phyloP scores from a whole-genome alignment of 2,888 invertebrate species.

The Cactoblastis cactorum region DNA sequence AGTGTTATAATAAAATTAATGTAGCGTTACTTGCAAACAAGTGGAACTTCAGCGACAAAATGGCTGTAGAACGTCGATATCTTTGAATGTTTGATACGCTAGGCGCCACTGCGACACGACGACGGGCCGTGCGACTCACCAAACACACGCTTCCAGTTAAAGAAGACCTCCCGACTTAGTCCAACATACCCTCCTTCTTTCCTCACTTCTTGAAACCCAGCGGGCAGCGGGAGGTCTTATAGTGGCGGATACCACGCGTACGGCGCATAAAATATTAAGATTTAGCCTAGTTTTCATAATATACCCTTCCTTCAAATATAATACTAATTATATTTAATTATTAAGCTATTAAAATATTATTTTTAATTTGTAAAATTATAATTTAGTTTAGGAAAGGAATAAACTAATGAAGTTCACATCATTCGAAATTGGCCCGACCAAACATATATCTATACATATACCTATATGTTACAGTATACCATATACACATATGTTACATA shows the following conservation, averaged over 20 bases:
- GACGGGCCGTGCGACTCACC: slow-evolving; percentile 23
- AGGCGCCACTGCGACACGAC: slow-evolving; percentile 29
- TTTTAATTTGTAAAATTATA: too few relatives aligned
- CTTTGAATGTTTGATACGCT: slow-evolving; percentile 46
- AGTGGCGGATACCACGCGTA: slow-evolving; percentile 27
- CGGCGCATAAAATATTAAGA: slow-evolving; percentile 36
- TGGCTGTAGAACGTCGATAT: slow-evolving; percentile 42
- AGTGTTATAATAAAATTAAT: slow-evolving; percentile 39
- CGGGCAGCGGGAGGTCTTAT: slow-evolving; percentile 19
- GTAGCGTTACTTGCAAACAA: slow-evolving; percentile 39
- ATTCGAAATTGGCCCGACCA: too few relatives aligned
- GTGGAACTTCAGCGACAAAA: slow-evolving; percentile 37
- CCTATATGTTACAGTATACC: too few relatives aligned
- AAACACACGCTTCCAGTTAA: slow-evolving; percentile 26
- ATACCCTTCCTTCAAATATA: slow-evolving; percentile 30
- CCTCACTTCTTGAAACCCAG: background rate
- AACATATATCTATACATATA: too few relatives aligned
- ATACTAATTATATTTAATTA: slow-evolving; percentile 9
- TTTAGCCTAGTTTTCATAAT: slow-evolving; percentile 38
- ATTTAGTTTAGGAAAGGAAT: too few relatives aligned
- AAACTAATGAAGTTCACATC: too few relatives aligned
- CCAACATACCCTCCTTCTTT: slow-evolving; percentile 10
- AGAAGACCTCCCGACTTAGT: slow-evolving; percentile 19
- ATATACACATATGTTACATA: too few relatives aligned
- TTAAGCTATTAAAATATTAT: too few relatives aligned